Base-by-base conservation (phyloP, 2,797 vertebrate genomes). In the Orientallactaga sibirica region DNA sequence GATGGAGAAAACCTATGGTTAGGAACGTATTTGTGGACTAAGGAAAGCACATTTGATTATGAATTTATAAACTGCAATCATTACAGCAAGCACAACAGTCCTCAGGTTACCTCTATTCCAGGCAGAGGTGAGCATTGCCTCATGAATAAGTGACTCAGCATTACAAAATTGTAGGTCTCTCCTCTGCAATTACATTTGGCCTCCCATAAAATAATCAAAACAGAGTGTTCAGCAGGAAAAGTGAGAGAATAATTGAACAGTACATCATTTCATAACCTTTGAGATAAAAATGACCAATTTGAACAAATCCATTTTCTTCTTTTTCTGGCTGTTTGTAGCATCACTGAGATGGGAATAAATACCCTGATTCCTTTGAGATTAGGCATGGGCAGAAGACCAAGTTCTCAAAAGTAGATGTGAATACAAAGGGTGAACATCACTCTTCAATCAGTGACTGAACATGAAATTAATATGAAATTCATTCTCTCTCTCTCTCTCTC, bases 111-210 rank as follows among this genome's bases (percentile, higher is more conserved):
- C 41, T 92, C 70, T 79, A 3, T 71, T 86, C 48, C 83, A 70
- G 82, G 93, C 66, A 86, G 82, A 93, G 86, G 76, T 93, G 83
- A 90, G 61, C 41, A 41, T 1, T 43, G 82, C 52, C 75, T 75
- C 61, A 10, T 76, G 64, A 86, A 81, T 71, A 64, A 94, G 37
- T 93, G 81, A 94, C 48, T 94, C 82, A 37, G 81, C 85, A n/a
- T 78, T 84, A 33, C n/a, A 41, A 52, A 91, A 88, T n/a, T 55
- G 52, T 48, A 96, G 66, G 62, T 61, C 37, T 88, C 41, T 78
- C 73, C 61, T 92, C 64, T 88, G 76, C 86, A 94, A 66, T 94
- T 92, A 86, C 58, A 88, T 79, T 25, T 82, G 80, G 68, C 86
- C 80, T 70, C 64, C 66, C 83, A 80, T 0, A 70, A 93, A 94